Evolutionary conservation across 2,888 invertebrate genomes (phyloP).

Genomic region (Parnassius mnemosyne): DNA sequence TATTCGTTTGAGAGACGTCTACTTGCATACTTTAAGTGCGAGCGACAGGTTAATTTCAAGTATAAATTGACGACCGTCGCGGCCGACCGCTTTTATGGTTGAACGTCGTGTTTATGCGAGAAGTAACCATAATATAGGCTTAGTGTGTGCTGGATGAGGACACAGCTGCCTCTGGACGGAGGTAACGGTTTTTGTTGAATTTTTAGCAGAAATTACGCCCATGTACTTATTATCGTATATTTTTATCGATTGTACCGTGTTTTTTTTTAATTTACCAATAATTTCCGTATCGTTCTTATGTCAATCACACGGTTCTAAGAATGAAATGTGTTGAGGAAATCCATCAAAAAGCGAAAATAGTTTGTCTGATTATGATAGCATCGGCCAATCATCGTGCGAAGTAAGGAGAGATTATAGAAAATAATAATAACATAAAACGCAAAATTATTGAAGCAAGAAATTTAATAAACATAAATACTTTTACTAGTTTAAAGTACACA

Average conservation of each 20-base stretch:
- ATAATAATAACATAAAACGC: conserved; percentile 25
- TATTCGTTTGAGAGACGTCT: conserved; percentile 51
- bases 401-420: neutral
- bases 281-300: no score
- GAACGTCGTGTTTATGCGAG: conserved; percentile 53
- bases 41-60: conserved; percentile 75
- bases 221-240: conserved; percentile 30
- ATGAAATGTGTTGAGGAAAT: no score
- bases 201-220: conserved; percentile 49
- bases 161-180: conserved; percentile 64
- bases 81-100: conserved; percentile 55
- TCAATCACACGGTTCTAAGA: no score
- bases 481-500: conserved; percentile 41
- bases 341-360: no score
- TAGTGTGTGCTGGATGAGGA: conserved; percentile 50
- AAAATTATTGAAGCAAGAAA: conserved; percentile 41
- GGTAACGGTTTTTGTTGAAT: conserved; percentile 61
- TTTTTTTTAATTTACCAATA: neutral
- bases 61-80: conserved; percentile 68
- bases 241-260: conserved; percentile 26
- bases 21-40: conserved; percentile 56
- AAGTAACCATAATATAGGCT: conserved; percentile 59
- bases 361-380: no score
- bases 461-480: conserved; percentile 54
- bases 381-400: no score